Percentiles rank a stretch among this genome's conserved stretches.
phyloP scores from a whole-genome alignment of 2,888 invertebrate species.

The Mimumesa dahlbomi region DNA sequence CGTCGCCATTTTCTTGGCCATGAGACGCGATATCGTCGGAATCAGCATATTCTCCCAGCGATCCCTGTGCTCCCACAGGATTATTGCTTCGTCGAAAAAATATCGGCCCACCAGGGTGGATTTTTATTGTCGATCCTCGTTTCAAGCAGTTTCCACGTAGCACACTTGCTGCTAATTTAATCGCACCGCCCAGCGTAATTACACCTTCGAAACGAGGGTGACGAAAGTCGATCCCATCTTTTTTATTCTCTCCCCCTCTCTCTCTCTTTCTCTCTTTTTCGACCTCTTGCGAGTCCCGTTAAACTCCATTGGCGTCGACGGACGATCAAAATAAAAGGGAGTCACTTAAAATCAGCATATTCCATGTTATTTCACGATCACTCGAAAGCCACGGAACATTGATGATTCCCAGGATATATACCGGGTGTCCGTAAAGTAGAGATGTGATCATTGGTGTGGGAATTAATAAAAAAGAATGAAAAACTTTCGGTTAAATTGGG shows the following conservation, averaged over 20 bases:
- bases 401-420: neutral
- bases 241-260: neutral
- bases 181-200: slow-evolving; percentile 26
- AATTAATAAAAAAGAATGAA: too few species aligned
- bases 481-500: too few species aligned
- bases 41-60: slow-evolving; percentile 39
- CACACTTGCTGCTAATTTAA: slow-evolving; percentile 38
- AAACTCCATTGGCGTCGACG: neutral
- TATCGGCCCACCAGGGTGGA: slow-evolving; percentile 9
- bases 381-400: neutral
- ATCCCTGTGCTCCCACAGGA: slow-evolving; percentile 13
- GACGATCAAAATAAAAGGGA: neutral
- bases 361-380: neutral
- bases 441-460: too few species aligned
- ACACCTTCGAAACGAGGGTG: slow-evolving; percentile 12
- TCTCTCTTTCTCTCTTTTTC: neutral
- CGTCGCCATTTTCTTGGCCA: too few species aligned
- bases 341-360: slow-evolving; percentile 5
- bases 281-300: neutral
- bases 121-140: slow-evolving; percentile 19
- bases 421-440: too few species aligned
- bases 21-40: slow-evolving; percentile 35
- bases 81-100: slow-evolving; percentile 37
- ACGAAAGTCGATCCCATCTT: neutral
- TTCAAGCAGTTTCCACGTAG: slow-evolving; percentile 13